These are phyloP conservation scores for Masnerella sp. DNA, from an alignment of 2,888 invertebrate genomes.

Conservation along the genomic window DNA sequence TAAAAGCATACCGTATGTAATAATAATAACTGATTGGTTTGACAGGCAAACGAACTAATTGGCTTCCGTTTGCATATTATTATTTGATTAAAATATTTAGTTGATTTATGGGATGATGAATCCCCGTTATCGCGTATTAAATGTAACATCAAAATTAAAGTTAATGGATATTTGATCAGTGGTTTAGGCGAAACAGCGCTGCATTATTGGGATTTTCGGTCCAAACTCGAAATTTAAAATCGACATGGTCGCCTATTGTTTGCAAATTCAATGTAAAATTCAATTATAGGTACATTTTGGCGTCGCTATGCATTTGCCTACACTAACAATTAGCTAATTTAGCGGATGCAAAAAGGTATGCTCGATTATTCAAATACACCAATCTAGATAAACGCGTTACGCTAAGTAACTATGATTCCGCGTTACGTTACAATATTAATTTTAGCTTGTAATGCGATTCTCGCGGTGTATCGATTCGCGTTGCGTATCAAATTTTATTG, in stretches of 20 bases:
- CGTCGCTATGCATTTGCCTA: not conserved
- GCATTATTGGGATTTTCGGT: slow-evolving; percentile 16
- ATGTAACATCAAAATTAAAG: slow-evolving; percentile 22
- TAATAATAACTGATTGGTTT: not conserved
- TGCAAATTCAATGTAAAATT: slow-evolving; percentile 5
- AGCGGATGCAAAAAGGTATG: not conserved
- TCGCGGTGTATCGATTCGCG: no score
- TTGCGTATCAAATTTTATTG: no score
- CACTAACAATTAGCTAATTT: not conserved
- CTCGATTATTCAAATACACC: not conserved
- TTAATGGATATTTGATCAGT: slow-evolving; percentile 31
- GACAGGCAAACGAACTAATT: not conserved
- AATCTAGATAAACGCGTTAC: slow-evolving; percentile 1
- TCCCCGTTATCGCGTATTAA: slow-evolving; percentile 18
- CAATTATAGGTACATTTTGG: not conserved
- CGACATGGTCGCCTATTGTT: not conserved
- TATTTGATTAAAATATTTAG: slow-evolving; percentile 15
- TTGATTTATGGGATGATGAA: not conserved
- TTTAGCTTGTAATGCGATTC: no score
- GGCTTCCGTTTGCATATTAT: not conserved
- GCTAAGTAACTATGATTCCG: not conserved
- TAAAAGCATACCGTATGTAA: not conserved
- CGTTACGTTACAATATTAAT: no score
- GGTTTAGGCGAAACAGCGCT: slow-evolving; percentile 12
- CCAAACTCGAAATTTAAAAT: slow-evolving; percentile 9